These are phyloP conservation scores for Prietella phreatophila DNA, from an alignment of 2,113 vertebrate genomes.

Conservation along the genomic window DNA sequence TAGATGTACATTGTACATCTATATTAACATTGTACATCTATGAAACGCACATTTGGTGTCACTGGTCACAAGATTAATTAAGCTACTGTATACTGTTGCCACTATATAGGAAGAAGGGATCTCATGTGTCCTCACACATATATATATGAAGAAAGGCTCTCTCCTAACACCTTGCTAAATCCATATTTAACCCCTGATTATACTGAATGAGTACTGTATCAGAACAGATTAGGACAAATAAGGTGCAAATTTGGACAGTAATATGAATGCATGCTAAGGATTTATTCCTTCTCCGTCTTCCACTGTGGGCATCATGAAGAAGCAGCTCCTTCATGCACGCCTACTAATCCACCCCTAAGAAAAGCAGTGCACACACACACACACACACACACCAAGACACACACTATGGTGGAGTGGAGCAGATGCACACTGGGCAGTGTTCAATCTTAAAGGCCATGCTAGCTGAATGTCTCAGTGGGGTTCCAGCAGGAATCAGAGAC, in stretches of 20 bases:
- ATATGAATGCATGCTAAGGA: conserved; percentile 34
- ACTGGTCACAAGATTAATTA: neutral
- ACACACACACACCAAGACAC: conserved; percentile 27
- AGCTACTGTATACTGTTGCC: neutral
- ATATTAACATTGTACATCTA: no score
- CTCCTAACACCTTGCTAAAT: neutral
- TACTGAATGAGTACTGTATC: no score
- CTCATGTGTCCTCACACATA: neutral
- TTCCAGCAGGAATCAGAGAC: conserved; percentile 40
- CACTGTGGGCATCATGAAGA: conserved; percentile 36
- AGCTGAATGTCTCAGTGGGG: conserved; percentile 32
- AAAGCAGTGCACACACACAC: conserved; percentile 27
- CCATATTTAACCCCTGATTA: conserved; percentile 4
- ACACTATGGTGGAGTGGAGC: conserved; percentile 28
- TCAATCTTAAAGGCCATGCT: conserved; percentile 31
- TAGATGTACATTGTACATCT: no score
- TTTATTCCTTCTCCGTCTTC: conserved; percentile 42
- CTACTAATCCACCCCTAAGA: conserved; percentile 29
- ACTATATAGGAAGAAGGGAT: neutral
- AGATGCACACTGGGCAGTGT: conserved; percentile 48
- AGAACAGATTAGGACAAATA: neutral
- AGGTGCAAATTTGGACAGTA: neutral
- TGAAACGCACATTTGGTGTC: neutral
- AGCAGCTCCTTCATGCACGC: conserved; percentile 32
- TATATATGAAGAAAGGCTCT: neutral